Evolutionary conservation across 1,140 invertebrate species (phyloP), one percentile per base, ranked within the genome.

Genomic region (Drosophila lini): DNA sequence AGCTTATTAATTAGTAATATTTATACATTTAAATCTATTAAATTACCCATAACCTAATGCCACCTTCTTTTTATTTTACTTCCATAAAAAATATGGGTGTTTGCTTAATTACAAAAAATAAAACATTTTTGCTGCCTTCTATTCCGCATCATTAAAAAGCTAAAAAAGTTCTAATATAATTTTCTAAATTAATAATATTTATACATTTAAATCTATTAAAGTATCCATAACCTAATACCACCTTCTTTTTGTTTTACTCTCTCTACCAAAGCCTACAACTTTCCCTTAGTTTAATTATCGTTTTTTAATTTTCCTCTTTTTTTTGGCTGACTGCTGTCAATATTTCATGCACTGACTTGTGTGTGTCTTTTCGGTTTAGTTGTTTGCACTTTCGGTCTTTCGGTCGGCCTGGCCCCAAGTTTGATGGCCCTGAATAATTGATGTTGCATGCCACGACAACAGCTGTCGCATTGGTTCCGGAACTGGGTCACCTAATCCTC

Each of bases 401-500:
- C 34, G 59, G 52, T 57, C 73, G 57, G 48, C 3, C 44, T 28
- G 34, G 45, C 45, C 65, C 58, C 34, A 55, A 74, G 78, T 79
- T 76, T 80, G 71, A 76, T 80, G 78, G 64, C 68, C 65, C 75
- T 88, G 73, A 88, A 83, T 89, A 78, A 88, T 86, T 88, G 67
- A 86, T 75, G 78, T 64, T 60, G 55, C 78, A 70, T 78, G 74
- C 47, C 73, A 47, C 79, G 71, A 41, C 34, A 74, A 74, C 73
- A 75, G 69, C 73, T 61, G 58, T 62, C 70, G 40, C 64, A 60
- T 57, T 57, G 68, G 68, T 41, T 32, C 44, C 68, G 67, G 42
- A 88, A 88, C 78, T 88, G 84, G 84, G 84, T 89, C 84, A 88
- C 70, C 84, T 74, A 73, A 77, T 88, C 83, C 82, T 76, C 75